These are phyloP conservation scores for Metopia argyrocephala DNA, from an alignment of 2,888 invertebrate species.

Conservation along the genomic window DNA sequence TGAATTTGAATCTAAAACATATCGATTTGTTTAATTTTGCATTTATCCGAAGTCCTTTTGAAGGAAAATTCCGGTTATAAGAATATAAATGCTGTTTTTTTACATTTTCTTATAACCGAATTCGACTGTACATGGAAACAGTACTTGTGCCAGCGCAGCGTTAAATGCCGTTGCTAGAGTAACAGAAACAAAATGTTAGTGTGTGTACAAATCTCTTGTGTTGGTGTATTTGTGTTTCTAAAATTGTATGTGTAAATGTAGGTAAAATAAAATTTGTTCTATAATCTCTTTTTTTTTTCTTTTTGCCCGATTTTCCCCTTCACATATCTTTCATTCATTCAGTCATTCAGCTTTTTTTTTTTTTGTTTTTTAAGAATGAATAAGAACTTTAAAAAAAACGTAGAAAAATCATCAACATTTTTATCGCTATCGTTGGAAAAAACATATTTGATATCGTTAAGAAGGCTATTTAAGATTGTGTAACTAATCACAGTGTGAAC, in stretches of 20 bases:
- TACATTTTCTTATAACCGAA: too few species aligned
- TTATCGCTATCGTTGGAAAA: neutral
- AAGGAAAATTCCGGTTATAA: too few species aligned
- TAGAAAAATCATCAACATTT: slow-evolving; percentile 14
- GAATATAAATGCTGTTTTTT: too few species aligned
- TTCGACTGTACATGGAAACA: too few species aligned
- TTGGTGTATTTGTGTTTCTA: neutral
- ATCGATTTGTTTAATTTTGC: too few species aligned
- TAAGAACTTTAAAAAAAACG: neutral
- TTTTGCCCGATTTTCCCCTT: too few species aligned
- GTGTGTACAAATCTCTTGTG: too few species aligned
- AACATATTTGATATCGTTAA: slow-evolving; percentile 55
- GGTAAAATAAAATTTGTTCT: slow-evolving; percentile 43
- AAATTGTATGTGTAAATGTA: neutral
- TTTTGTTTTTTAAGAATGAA: neutral
- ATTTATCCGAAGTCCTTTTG: too few species aligned
- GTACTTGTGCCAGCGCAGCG: too few species aligned
- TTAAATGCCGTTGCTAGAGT: neutral
- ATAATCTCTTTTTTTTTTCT: neutral
- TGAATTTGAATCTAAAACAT: too few species aligned
- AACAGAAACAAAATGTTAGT: too few species aligned
- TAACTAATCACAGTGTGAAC: slow-evolving; percentile 61
- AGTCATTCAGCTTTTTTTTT: too few species aligned
- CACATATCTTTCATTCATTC: slow-evolving; percentile 1
- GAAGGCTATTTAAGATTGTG: slow-evolving; percentile 64